A percentile compares a stretch with the other conserved stretches of the same genome.
These are phyloP conservation scores for Julus scanicus DNA, from an alignment of 2,888 invertebrate genomes.

Conservation along the genomic window DNA sequence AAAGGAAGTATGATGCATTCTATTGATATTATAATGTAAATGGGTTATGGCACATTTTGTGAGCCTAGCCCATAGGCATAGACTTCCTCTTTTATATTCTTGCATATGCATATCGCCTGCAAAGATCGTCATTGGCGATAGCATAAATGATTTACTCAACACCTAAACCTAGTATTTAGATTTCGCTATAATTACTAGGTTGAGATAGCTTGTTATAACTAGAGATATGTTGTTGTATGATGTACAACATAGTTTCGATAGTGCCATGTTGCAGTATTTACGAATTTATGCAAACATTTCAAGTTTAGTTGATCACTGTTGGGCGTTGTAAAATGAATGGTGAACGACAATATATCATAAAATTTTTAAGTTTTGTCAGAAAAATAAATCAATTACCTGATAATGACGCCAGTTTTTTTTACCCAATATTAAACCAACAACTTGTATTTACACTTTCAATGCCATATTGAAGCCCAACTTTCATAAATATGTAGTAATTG, in stretches of 20 bases:
- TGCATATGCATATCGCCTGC: background rate
- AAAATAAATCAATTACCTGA: too few relatives aligned
- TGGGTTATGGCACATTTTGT: background rate
- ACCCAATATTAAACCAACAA: background rate
- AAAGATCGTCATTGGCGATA: background rate
- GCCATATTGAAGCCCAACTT: too few relatives aligned
- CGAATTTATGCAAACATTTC: background rate
- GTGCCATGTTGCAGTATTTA: background rate
- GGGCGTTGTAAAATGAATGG: background rate
- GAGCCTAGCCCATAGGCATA: background rate
- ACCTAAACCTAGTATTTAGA: conserved; percentile 6
- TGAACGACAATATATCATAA: background rate
- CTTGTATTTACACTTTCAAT: too few relatives aligned
- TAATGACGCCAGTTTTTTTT: too few relatives aligned
- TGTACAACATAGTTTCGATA: background rate
- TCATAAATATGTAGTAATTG: too few relatives aligned
- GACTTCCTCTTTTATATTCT: background rate
- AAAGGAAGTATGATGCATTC: conserved; percentile 16
- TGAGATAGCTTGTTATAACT: too few relatives aligned
- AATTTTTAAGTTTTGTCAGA: too few relatives aligned
- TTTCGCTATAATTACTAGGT: background rate
- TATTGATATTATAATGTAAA: background rate
- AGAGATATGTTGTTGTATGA: too few relatives aligned
- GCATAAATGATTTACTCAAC: conserved; percentile 28
- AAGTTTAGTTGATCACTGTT: background rate